These are phyloP conservation scores for Cryptus armator DNA, from an alignment of 2,888 invertebrate species.

Conservation along the genomic window DNA sequence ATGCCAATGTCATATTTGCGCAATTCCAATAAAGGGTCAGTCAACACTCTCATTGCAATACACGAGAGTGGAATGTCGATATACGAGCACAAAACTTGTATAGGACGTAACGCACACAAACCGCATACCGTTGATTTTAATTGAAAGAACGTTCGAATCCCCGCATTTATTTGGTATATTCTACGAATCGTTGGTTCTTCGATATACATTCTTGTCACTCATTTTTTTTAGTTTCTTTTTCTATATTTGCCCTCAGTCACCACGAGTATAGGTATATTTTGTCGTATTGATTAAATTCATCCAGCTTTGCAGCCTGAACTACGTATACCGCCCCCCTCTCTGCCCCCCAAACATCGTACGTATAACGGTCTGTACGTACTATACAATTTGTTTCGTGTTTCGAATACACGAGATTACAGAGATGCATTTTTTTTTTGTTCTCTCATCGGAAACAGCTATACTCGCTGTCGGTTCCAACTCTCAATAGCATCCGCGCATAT, in stretches of 20 bases:
- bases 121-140: slow-evolving; percentile 4
- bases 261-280: slow-evolving; percentile 28
- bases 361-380: slow-evolving; percentile 15
- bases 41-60: not conserved
- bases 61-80: not conserved
- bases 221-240: slow-evolving; percentile 11
- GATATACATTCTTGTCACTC: not conserved
- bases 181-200: slow-evolving; percentile 29
- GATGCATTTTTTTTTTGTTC: slow-evolving; percentile 47
- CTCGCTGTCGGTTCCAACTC: slow-evolving; percentile 22
- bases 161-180: slow-evolving; percentile 27
- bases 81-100: not conserved
- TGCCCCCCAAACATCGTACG: not conserved
- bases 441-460: slow-evolving; percentile 15
- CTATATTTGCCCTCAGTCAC: slow-evolving; percentile 25
- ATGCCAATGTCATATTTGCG: not conserved
- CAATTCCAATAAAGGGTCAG: slow-evolving; percentile 8
- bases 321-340: slow-evolving; percentile 3
- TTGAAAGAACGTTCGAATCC: slow-evolving; percentile 26
- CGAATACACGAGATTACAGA: slow-evolving; percentile 59
- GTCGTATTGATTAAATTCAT: slow-evolving; percentile 58
- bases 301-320: slow-evolving; percentile 20
- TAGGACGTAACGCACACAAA: not conserved
- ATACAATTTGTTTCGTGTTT: slow-evolving; percentile 50
- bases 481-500: slow-evolving; percentile 28